Conservation (phyloP, 2,113 vertebrate species). For the Cheirogaleus medius region DNA sequence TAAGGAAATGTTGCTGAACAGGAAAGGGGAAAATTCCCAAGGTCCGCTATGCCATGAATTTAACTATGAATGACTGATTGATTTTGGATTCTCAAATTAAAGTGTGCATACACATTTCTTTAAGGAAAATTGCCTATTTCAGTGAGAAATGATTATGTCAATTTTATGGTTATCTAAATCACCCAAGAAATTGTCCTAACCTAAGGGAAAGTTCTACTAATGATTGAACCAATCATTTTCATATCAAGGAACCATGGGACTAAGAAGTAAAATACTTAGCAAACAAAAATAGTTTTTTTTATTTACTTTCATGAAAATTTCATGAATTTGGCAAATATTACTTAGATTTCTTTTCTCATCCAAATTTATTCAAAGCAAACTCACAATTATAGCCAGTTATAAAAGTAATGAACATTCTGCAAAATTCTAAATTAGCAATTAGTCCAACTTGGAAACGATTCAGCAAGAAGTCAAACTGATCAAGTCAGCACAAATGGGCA, state of each 20-base stretch:
- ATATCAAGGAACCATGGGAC: not conserved
- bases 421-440: slow-evolving; percentile 57
- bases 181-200: slow-evolving; percentile 23
- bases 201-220: slow-evolving; percentile 29
- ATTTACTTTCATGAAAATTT: slow-evolving; percentile 67
- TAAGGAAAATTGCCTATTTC: slow-evolving; percentile 21
- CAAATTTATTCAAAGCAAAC: slow-evolving; percentile 57
- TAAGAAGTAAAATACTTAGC: not conserved
- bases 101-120: not conserved
- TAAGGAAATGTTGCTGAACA: not conserved
- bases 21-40: not conserved
- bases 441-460: slow-evolving; percentile 34
- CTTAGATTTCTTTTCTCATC: slow-evolving; percentile 38
- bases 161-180: slow-evolving; percentile 43
- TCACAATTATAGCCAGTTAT: slow-evolving; percentile 39
- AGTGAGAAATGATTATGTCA: slow-evolving; percentile 49
- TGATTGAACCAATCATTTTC: slow-evolving; percentile 29
- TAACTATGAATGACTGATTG: slow-evolving; percentile 19
- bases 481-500: slow-evolving; percentile 24
- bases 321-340: slow-evolving; percentile 66
- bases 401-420: slow-evolving; percentile 63
- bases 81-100: slow-evolving; percentile 34
- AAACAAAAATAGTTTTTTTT: slow-evolving; percentile 26
- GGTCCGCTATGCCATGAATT: not conserved
- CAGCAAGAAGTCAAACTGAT: not conserved